Conservation (phyloP, 30 jellyfish, hydroid and myxozoan species). For the Aurelia coerulea region DNA sequence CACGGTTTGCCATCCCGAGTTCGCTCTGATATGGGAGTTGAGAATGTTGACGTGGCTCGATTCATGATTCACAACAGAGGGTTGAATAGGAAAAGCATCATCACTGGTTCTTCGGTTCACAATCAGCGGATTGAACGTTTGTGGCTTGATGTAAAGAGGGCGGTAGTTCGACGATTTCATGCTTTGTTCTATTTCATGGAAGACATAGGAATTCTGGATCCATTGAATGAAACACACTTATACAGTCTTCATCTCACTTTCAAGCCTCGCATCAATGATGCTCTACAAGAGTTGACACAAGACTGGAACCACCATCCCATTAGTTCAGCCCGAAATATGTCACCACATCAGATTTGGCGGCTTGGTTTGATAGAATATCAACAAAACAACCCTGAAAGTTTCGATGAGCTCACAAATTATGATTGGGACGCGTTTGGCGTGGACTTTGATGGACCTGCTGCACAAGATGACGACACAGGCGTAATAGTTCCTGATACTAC, state of each 20-base stretch:
- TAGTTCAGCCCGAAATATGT: conserved; percentile 18
- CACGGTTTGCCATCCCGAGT: conserved; percentile 33
- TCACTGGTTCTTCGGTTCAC: conserved; percentile 23
- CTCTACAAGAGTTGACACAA: not conserved
- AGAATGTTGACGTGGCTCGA: conserved; percentile 28
- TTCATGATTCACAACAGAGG: conserved; percentile 25
- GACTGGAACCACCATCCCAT: conserved; percentile 58
- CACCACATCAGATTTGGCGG: conserved; percentile 16
- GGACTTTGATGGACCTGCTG: conserved; percentile 28
- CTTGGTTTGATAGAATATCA: not conserved
- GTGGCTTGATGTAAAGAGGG: not conserved
- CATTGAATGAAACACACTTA: conserved; percentile 13
- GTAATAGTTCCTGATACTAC: conserved; percentile 20
- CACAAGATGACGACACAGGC: conserved; percentile 22
- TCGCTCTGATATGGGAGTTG: conserved; percentile 21
- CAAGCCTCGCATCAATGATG: not conserved
- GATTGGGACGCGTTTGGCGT: conserved; percentile 31
- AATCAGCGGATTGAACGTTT: conserved; percentile 44
- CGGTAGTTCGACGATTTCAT: not conserved
- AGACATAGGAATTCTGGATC: conserved; percentile 15
- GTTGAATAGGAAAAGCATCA: not conserved
- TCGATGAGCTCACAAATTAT: conserved; percentile 6
- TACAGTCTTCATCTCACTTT: not conserved
- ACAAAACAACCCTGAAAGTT: conserved; percentile 2
- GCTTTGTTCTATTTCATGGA: conserved; percentile 14